Base-by-base conservation (phyloP, 92 coral and sea anemone species). In the Meandrina meandrites region DNA sequence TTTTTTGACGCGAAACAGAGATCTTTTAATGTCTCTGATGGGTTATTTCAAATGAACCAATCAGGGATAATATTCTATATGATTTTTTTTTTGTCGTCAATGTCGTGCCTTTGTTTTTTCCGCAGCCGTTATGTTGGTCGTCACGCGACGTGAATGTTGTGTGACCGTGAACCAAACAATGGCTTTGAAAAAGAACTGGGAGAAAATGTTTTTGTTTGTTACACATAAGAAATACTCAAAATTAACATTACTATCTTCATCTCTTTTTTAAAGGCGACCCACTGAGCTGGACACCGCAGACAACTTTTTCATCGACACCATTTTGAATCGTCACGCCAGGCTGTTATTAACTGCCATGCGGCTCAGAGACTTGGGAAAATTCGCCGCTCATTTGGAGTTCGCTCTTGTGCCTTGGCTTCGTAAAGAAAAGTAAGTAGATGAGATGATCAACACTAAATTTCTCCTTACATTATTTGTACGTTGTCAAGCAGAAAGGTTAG, bases 321-420 rank as follows among this genome's bases (percentile, higher is more conserved):
- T 97, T 11, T 89, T 97, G n/a, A 97, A 91, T 89, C 96, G 99
- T 13, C 99, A 97, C 79, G 98, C 99, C 27, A 90, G 99, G 68
- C 84, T 93, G 48, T 80, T 97, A 32, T 56, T 95, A 57, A 86
- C 94, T n/a, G 93, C 96, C 71, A 93, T 87, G 79, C 95, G 97
- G 22, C 86, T 97, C 75, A 93, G 95, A 89, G 99, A 97, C 83
- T 88, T 97, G 60, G 99, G 99, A 30, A 94, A 94, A 64, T 97
- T 97, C 79, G 88, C 97, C 57, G 99, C 99, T 31, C 88, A 91
- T 79, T 92, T 97, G 60, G 97, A 97, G 35, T 97, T 95, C 64
- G 86, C 92, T 71, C 92, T 97, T 60, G 94, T 93, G 51, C 94
- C 96, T 2, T 97, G 99, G 99, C 91, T 97, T n/a, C 73, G 86